Evolutionary conservation across 2,797 vertebrate species (phyloP), one percentile per base, ranked within the genome.

Genomic region (Decapterus maruadsi): DNA sequence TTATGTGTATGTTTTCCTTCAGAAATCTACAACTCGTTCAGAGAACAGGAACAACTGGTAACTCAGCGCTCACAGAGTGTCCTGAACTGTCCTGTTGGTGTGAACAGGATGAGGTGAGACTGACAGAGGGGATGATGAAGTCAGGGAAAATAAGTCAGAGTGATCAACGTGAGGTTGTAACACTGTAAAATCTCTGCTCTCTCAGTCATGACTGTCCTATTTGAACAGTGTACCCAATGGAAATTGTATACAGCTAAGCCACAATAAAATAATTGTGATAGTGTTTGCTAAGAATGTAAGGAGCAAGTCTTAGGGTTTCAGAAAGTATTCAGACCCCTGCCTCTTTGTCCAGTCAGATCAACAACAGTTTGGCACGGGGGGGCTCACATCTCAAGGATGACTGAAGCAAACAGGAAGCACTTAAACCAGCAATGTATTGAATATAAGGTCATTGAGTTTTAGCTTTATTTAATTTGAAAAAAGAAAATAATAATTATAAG

Each of bases 101-200:
- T 48, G 60, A 34, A 58, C 74, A 50, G 43, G 43, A 61, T 36
- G 59, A 50, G 22, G 8, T 29, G 42, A 31, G 17, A 62, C 22
- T 20, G 72, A 73, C 0, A 29, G 17, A 34, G 16, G 17, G 16
- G 17, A 57, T 42, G 22, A 34, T 42, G 6, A 51, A 10, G 53
- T 46, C 16, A 19, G 12, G 17, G 1, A 58, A 29, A 36, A 45
- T 16, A 8, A n/a, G 12, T 20, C 10, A 2, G 22, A 29, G 38
- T n/a, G 42, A 70, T 53, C n/a, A 29, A 12, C 12, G 40, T 54
- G 6, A 45, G 12, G 8, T 40, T 65, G 60, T 43, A 77, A 70
- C 51, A 31, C n/a, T 59, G 26, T 31, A 13, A 50, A 16, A 12
- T 64, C 13, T 65, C 22, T 31, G 20, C 1, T 72, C 20, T 31